A percentile compares a stretch with the other conserved stretches of the same genome.
phyloP scores from a whole-genome alignment of 2,888 invertebrate species.

The Taphrorychus bicolor region DNA sequence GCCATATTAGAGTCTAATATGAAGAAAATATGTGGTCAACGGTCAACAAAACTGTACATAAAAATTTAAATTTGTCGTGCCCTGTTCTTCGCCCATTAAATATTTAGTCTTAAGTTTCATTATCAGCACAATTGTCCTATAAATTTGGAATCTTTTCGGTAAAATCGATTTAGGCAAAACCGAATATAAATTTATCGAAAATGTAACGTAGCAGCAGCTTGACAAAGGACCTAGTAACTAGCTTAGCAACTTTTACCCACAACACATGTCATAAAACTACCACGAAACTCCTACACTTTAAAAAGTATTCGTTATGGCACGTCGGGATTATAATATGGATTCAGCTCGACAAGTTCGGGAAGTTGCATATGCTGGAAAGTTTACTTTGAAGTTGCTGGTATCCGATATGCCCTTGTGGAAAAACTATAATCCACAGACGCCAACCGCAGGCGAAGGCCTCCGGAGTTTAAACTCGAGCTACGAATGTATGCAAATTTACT shows the following conservation, averaged over 20 bases:
- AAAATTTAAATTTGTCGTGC: no score
- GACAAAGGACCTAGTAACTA: neutral
- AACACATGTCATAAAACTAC: neutral
- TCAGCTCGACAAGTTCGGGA: neutral
- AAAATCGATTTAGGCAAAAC: no score
- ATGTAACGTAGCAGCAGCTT: neutral
- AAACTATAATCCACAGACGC: neutral
- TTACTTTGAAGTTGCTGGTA: neutral
- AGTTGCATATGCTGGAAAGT: neutral
- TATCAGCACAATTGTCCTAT: no score
- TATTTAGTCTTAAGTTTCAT: no score
- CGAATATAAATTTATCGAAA: neutral
- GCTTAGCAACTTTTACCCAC: neutral
- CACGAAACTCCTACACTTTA: neutral
- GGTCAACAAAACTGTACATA: no score
- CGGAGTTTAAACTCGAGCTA: neutral
- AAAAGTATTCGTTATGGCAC: neutral
- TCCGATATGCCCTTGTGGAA: neutral
- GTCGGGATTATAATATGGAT: slow-evolving; percentile 1
- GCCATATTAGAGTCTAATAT: no score
- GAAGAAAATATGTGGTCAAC: no score
- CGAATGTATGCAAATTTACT: no score
- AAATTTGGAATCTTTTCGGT: no score
- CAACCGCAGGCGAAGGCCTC: neutral
- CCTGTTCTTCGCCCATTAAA: no score